phyloP scores from a whole-genome alignment of 1,140 invertebrate genomes.

The Pomacea maculata region DNA sequence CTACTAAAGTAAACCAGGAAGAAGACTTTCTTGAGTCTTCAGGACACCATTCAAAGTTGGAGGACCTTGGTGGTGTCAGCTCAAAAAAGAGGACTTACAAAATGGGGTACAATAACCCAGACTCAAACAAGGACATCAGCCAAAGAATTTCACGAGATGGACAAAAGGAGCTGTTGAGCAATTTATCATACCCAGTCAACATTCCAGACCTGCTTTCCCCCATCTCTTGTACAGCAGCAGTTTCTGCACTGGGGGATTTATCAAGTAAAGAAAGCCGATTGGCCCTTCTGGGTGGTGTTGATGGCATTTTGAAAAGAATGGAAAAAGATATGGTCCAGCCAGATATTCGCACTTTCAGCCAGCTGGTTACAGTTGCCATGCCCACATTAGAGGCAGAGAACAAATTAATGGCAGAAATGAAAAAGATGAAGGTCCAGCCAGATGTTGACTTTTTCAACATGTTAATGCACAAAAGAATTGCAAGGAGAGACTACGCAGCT shows the following conservation, averaged over 20 bases:
- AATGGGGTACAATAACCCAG: no score
- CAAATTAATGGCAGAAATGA: constrained; percentile 72
- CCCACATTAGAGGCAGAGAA: constrained; percentile 74
- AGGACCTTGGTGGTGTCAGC: no score
- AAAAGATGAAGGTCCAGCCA: constrained; percentile 70
- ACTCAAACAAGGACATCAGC: no score
- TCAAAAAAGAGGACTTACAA: no score
- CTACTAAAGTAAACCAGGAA: no score
- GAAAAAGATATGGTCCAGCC: constrained; percentile 73
- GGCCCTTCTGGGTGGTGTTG: constrained; percentile 81
- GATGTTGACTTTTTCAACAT: constrained; percentile 88
- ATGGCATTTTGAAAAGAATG: constrained; percentile 81
- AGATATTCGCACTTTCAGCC: constrained; percentile 81
- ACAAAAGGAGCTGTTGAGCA: no score
- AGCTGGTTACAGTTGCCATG: constrained; percentile 78
- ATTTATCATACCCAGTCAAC: background rate
- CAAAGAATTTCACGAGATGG: no score
- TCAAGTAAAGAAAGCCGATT: constrained; percentile 64
- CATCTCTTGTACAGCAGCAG: constrained; percentile 12
- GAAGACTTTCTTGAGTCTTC: no score
- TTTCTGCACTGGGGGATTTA: constrained; percentile 26
- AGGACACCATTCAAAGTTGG: no score
- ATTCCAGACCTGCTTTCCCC: constrained; percentile 35
- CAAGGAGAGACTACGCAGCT: constrained; percentile 12
- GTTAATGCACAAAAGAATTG: constrained; percentile 71